A percentile compares a stretch with the other conserved stretches of the same genome.
Evolutionary conservation across 2,113 vertebrate species (phyloP).

Genomic region (Atractosteus spatula): DNA sequence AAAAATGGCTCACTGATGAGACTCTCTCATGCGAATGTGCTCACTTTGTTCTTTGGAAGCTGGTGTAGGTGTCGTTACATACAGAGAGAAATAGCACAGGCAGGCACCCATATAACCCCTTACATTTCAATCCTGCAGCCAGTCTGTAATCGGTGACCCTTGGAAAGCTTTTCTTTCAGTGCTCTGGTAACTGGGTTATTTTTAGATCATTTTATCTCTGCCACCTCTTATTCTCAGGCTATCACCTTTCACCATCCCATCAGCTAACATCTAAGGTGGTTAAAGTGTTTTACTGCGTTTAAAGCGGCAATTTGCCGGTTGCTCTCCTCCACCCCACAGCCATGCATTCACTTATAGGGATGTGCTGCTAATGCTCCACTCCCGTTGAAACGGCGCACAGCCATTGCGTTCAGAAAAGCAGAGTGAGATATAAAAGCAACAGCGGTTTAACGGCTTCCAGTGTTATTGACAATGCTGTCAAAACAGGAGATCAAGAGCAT

Average conservation of each 20-base stretch:
- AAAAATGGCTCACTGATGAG: no score
- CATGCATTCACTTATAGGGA: no score
- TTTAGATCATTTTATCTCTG: slow-evolving; percentile 48
- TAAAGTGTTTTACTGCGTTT: no score
- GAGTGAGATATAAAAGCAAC: no score
- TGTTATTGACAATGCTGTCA: no score
- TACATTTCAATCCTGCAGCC: slow-evolving; percentile 41
- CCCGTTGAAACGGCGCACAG: no score
- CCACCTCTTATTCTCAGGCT: slow-evolving; percentile 37
- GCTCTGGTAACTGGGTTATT: slow-evolving; percentile 63
- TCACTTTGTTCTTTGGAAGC: slow-evolving; percentile 32
- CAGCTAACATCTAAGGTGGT: slow-evolving; percentile 50
- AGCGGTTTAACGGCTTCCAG: no score
- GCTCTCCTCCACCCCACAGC: no score
- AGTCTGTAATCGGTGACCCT: slow-evolving; percentile 39
- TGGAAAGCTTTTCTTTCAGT: slow-evolving; percentile 50
- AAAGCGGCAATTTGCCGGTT: no score
- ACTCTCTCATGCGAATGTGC: slow-evolving; percentile 23
- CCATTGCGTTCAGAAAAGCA: no score
- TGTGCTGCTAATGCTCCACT: no score
- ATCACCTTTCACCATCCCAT: slow-evolving; percentile 53
- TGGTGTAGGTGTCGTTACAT: slow-evolving; percentile 37
- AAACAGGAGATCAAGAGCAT: no score
- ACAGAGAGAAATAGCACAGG: slow-evolving; percentile 49
- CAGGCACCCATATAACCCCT: slow-evolving; percentile 44